These are phyloP conservation scores for Carposina sasakii DNA, from an alignment of 1,140 invertebrate species.

Conservation along the genomic window DNA sequence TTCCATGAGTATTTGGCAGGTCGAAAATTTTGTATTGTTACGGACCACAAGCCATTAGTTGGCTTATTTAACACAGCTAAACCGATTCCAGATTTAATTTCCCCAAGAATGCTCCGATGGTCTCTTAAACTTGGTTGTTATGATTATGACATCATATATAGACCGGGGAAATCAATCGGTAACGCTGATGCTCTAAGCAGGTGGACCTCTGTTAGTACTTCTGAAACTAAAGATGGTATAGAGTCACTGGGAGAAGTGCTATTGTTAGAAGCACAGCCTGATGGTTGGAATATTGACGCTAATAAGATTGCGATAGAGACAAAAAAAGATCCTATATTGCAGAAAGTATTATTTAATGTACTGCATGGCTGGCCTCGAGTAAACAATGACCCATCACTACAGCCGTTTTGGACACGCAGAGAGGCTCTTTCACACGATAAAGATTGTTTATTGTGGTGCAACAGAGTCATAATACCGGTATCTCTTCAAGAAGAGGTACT, in stretches of 20 bases:
- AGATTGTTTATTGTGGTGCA: not conserved
- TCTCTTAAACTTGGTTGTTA: conserved; percentile 22
- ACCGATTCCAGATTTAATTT: conserved; percentile 17
- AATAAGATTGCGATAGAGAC: not conserved
- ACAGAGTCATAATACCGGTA: not conserved
- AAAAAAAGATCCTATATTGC: conserved; percentile 3
- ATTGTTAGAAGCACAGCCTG: conserved; percentile 3
- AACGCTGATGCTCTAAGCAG: conserved; percentile 10
- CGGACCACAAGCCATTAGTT: conserved; percentile 31
- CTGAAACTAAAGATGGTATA: not conserved
- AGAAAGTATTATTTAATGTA: conserved; percentile 7
- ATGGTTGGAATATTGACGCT: not conserved
- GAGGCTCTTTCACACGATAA: not conserved
- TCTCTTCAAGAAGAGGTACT: not conserved
- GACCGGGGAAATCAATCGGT: conserved; percentile 12
- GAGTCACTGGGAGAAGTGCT: not conserved
- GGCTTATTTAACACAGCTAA: conserved; percentile 13
- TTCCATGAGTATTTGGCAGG: conserved; percentile 50
- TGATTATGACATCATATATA: conserved; percentile 23
- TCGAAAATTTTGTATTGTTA: conserved; percentile 12
- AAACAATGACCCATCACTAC: not conserved
- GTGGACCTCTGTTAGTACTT: conserved; percentile 1
- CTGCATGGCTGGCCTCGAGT: not conserved
- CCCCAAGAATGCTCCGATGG: conserved; percentile 29
- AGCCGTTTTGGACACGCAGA: not conserved